Percentiles rank a stretch among this genome's conserved stretches.
Conservation (phyloP, 2,797 vertebrate species). For the Tokudaia muenninki region DNA sequence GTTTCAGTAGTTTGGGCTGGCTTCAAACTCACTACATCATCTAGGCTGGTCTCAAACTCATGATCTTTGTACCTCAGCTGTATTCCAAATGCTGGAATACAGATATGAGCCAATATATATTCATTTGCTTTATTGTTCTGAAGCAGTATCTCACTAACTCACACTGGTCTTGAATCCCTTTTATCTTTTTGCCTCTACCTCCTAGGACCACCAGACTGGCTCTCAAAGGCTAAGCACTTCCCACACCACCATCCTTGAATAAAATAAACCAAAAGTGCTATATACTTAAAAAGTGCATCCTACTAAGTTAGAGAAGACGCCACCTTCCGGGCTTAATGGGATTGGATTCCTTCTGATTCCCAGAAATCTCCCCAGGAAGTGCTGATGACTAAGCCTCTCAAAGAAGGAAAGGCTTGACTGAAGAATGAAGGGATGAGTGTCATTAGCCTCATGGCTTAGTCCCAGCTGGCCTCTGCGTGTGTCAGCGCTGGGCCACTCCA, state of each 20-base stretch:
- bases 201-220: not conserved
- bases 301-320: conserved; percentile 4
- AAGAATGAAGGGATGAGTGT: not conserved
- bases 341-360: not conserved
- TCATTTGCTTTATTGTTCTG: not conserved
- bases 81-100: not conserved
- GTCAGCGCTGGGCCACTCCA: not conserved
- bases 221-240: not conserved
- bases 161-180: not conserved
- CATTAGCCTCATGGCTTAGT: not conserved
- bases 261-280: not conserved
- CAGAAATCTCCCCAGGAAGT: not conserved
- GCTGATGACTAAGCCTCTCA: not conserved
- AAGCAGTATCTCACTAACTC: not conserved
- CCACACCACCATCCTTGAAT: not conserved
- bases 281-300: not conserved
- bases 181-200: not conserved
- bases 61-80: not conserved
- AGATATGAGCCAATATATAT: not conserved
- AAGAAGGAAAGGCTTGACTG: not conserved
- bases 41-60: not conserved
- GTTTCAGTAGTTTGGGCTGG: not conserved
- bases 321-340: conserved; percentile 6
- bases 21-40: not conserved
- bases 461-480: not conserved